Evolutionary conservation across 2,797 vertebrate genomes (phyloP).

Genomic region (Sphenopsis melanotis): DNA sequence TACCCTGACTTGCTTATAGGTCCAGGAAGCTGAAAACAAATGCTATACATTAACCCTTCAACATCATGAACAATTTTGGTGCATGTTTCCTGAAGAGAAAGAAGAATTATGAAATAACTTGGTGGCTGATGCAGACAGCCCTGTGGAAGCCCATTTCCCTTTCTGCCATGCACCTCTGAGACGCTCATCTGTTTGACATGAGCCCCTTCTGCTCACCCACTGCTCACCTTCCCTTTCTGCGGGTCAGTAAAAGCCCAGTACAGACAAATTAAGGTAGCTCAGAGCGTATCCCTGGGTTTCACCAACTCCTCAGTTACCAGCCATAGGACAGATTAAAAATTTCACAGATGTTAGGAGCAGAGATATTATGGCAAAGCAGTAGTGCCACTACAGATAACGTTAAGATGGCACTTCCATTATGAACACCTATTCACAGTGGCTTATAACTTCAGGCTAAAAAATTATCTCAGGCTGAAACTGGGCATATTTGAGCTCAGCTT

Average conservation of each 20-base stretch:
- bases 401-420: constrained; percentile 37
- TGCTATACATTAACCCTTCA: not conserved
- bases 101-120: not conserved
- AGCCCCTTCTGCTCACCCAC: not conserved
- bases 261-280: constrained; percentile 50
- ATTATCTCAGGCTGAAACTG: constrained; percentile 1
- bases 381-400: constrained; percentile 44
- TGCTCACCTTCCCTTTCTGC: not conserved
- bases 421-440: constrained; percentile 24
- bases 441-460: constrained; percentile 39
- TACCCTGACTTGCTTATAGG: not conserved
- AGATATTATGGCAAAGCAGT: constrained; percentile 37
- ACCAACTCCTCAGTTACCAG: constrained; percentile 35
- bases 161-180: not conserved
- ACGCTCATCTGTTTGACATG: not conserved
- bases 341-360: constrained; percentile 48
- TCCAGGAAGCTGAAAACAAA: not conserved
- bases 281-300: constrained; percentile 14
- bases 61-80: not conserved
- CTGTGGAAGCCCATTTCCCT: not conserved
- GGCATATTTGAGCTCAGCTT: constrained; percentile 5
- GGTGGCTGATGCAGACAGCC: not conserved
- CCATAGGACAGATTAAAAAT: constrained; percentile 34
- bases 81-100: not conserved
- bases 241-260: constrained; percentile 9